phyloP scores from a whole-genome alignment of 2,113 vertebrate genomes.

The Osmerus eperlanus region DNA sequence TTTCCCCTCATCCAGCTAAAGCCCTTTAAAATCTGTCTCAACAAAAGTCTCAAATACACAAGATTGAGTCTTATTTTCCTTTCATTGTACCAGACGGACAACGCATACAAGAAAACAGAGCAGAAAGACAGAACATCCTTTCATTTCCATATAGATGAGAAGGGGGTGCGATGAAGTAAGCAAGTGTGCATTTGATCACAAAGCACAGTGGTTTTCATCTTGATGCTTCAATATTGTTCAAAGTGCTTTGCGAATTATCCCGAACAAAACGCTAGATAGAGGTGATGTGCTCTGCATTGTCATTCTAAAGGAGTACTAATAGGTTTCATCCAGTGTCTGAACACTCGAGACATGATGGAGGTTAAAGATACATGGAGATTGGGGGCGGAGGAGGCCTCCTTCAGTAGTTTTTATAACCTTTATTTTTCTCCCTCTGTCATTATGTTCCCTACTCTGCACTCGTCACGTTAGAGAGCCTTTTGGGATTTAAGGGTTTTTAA shows the following conservation, averaged over 20 bases:
- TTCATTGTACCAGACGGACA: constrained; percentile 57
- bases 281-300: constrained; percentile 60
- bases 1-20: constrained; percentile 36
- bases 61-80: constrained; percentile 62
- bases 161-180: constrained; percentile 60
- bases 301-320: constrained; percentile 64
- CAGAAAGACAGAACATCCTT: constrained; percentile 41
- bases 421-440: constrained; percentile 46
- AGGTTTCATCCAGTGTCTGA: constrained; percentile 64
- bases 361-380: constrained; percentile 56
- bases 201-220: constrained; percentile 70
- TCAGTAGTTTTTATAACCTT: constrained; percentile 21
- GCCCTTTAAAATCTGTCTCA: constrained; percentile 45
- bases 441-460: constrained; percentile 43
- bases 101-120: constrained; percentile 67
- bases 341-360: constrained; percentile 67
- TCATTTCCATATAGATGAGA: constrained; percentile 77
- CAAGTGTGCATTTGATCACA: constrained; percentile 68
- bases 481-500: background rate
- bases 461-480: background rate
- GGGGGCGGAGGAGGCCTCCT: constrained; percentile 51
- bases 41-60: constrained; percentile 52
- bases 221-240: constrained; percentile 60
- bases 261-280: constrained; percentile 68
- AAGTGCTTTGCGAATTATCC: constrained; percentile 65